A percentile compares a stretch with the other conserved stretches of the same genome.
phyloP scores from a whole-genome alignment of 2,113 vertebrate species.

The Aphyosemion australe region DNA sequence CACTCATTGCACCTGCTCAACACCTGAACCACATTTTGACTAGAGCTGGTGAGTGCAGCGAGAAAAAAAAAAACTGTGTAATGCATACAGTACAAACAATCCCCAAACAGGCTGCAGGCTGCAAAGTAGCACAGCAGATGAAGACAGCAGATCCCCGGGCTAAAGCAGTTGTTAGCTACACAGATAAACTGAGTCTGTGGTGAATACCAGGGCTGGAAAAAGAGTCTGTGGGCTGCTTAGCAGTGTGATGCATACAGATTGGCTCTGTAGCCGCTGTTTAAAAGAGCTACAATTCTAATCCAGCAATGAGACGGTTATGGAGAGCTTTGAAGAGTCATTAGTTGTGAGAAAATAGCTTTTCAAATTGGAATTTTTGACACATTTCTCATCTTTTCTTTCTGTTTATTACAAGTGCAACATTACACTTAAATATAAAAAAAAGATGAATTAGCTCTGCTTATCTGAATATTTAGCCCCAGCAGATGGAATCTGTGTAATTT shows the following conservation, averaged over 20 bases:
- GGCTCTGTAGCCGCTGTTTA: slow-evolving; percentile 21
- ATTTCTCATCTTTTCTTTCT: not conserved
- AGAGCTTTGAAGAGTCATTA: slow-evolving; percentile 22
- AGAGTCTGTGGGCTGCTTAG: slow-evolving; percentile 27
- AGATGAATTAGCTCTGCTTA: too few species aligned
- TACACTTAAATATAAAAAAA: not conserved
- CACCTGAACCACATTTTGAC: slow-evolving; percentile 65
- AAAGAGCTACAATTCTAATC: slow-evolving; percentile 29
- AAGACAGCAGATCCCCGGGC: slow-evolving; percentile 59
- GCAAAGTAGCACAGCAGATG: slow-evolving; percentile 56
- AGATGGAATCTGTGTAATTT: too few species aligned
- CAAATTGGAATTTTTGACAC: not conserved
- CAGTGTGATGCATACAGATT: slow-evolving; percentile 37
- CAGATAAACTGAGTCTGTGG: slow-evolving; percentile 45
- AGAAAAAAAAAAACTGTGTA: slow-evolving; percentile 33
- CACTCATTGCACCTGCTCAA: slow-evolving; percentile 61
- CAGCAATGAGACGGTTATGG: slow-evolving; percentile 27
- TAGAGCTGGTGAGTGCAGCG: slow-evolving; percentile 38
- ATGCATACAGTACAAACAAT: slow-evolving; percentile 33
- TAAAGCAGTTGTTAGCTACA: slow-evolving; percentile 30
- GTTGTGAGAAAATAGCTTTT: slow-evolving; percentile 13
- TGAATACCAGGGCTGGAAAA: slow-evolving; percentile 19
- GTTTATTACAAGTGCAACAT: too few species aligned
- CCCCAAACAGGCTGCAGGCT: slow-evolving; percentile 44
- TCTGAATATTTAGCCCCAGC: too few species aligned